These are phyloP conservation scores for Ganaspis sp. DNA, from an alignment of 1,140 invertebrate genomes.

Conservation along the genomic window DNA sequence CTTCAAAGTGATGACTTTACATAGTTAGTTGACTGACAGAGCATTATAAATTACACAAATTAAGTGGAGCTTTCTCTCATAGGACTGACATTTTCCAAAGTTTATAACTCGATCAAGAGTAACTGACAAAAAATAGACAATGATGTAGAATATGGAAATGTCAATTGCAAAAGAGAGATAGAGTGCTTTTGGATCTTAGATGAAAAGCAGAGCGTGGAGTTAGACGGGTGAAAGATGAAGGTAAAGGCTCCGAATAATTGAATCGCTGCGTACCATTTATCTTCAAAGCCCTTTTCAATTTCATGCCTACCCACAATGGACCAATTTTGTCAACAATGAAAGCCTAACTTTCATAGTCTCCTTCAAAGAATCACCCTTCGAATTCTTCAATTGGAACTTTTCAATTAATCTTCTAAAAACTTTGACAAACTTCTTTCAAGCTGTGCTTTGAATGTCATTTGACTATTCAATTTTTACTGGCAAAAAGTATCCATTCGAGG, in stretches of 20 bases:
- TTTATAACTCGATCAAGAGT: background rate
- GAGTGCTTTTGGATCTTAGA: background rate
- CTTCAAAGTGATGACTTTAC: background rate
- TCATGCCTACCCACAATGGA: background rate
- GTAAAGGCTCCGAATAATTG: conserved; percentile 13
- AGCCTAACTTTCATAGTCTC: background rate
- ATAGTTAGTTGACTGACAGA: background rate
- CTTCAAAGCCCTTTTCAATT: conserved; percentile 21
- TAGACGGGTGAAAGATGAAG: conserved; percentile 13
- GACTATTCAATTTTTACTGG: too few relatives aligned
- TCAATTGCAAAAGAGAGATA: conserved; percentile 1
- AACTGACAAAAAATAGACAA: background rate
- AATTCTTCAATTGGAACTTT: background rate
- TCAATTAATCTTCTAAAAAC: conserved; percentile 10
- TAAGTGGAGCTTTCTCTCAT: background rate
- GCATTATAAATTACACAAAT: background rate
- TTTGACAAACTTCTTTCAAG: background rate
- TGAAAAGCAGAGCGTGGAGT: background rate
- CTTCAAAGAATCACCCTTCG: background rate
- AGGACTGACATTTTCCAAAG: background rate
- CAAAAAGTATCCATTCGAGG: too few relatives aligned
- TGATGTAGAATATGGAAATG: background rate
- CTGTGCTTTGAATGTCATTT: too few relatives aligned
- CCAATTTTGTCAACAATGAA: conserved; percentile 4
- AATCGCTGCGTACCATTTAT: conserved; percentile 16